Percentiles rank a stretch among this genome's conserved stretches.
These are phyloP conservation scores for Luehdorfia chinensis DNA, from an alignment of 1,140 invertebrate genomes.

Conservation along the genomic window DNA sequence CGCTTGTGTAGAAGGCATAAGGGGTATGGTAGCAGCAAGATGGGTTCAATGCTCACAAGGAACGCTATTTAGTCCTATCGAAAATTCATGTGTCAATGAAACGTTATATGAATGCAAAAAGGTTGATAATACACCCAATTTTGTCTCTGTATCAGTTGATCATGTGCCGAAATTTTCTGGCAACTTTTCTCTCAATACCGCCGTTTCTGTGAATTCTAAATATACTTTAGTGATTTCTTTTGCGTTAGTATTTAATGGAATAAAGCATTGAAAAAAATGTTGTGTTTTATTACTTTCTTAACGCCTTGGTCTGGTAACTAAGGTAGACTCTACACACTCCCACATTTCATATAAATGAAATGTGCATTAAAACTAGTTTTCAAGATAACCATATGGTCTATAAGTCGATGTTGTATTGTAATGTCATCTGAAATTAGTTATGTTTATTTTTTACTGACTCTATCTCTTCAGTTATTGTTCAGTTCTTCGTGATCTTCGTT, in stretches of 20 bases:
- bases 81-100: constrained; percentile 38
- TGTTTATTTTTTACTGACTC: too few species aligned
- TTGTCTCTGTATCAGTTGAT: constrained; percentile 21
- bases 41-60: constrained; percentile 37
- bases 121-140: constrained; percentile 19
- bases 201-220: not conserved
- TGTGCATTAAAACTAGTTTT: too few species aligned
- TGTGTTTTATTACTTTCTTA: not conserved
- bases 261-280: not conserved
- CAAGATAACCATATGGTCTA: too few species aligned
- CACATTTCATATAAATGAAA: too few species aligned
- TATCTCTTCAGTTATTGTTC: too few species aligned
- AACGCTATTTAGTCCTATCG: constrained; percentile 30
- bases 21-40: constrained; percentile 36
- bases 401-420: too few species aligned
- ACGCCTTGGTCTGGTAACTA: too few species aligned
- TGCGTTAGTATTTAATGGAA: constrained; percentile 4
- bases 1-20: constrained; percentile 43
- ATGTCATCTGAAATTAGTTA: too few species aligned
- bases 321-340: too few species aligned
- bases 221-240: constrained; percentile 2
- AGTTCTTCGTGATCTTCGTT: too few species aligned
- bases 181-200: constrained; percentile 23
- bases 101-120: constrained; percentile 28
- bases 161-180: constrained; percentile 15